These are phyloP conservation scores for Ypsolopha sequella DNA, from an alignment of 2,888 invertebrate genomes.

Conservation along the genomic window DNA sequence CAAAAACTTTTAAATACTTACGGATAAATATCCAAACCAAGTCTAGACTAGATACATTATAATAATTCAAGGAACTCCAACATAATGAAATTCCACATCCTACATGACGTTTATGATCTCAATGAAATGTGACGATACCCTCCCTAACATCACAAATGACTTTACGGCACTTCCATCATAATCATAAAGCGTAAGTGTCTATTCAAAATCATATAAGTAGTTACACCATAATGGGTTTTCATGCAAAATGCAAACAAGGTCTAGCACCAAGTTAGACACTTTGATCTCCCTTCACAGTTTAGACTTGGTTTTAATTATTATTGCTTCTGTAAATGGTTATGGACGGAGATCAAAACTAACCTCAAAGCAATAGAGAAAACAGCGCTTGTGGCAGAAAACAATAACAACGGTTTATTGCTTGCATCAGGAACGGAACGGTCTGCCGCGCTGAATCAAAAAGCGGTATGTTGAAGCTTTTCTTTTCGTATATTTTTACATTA, in stretches of 20 bases:
- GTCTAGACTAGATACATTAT: no score
- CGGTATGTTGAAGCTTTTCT: no score
- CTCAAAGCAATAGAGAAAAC: constrained; percentile 25
- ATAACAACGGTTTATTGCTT: constrained; percentile 42
- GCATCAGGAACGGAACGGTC: constrained; percentile 35
- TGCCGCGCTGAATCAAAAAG: constrained; percentile 5
- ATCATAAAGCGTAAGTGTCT: no score
- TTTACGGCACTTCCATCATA: no score
- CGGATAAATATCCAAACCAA: no score
- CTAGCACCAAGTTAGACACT: constrained; percentile 23
- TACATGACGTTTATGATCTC: no score
- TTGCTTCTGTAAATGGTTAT: constrained; percentile 61
- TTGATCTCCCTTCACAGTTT: constrained; percentile 33
- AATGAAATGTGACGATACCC: no score
- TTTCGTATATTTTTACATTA: no score
- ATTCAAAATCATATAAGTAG: not conserved
- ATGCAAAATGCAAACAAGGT: constrained; percentile 35
- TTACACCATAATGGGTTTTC: constrained; percentile 12
- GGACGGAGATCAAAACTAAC: constrained; percentile 57
- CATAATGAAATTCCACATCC: no score
- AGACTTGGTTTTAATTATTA: constrained; percentile 59
- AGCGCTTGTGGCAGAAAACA: constrained; percentile 19
- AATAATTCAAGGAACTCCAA: no score
- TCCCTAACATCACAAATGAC: no score
- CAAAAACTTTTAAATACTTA: no score